Evolutionary conservation across 1,140 invertebrate genomes (phyloP).

Genomic region (Phortica variegata): DNA sequence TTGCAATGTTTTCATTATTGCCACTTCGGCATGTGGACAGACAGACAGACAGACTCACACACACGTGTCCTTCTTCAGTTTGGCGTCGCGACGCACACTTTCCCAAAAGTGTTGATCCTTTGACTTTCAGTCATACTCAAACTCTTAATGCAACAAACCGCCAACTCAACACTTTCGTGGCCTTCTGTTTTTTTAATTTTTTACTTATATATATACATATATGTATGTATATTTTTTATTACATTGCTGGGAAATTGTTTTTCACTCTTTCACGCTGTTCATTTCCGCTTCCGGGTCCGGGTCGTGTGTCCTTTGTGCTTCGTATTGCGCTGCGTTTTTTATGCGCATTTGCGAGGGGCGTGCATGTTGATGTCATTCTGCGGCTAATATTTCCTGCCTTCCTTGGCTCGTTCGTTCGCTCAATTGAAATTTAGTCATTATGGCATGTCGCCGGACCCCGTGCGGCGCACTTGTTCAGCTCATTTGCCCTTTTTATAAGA

Average conservation of each 20-base stretch:
- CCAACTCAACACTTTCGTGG: slow-evolving; percentile 39
- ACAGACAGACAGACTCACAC: too few relatives aligned
- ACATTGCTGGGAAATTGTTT: slow-evolving; percentile 43
- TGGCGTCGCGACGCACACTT: too few relatives aligned
- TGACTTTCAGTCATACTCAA: slow-evolving; percentile 34
- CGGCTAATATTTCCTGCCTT: slow-evolving; percentile 49
- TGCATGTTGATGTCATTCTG: slow-evolving; percentile 24
- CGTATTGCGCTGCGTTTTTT: slow-evolving; percentile 30
- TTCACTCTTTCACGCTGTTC: slow-evolving; percentile 37
- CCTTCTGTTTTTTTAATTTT: too few relatives aligned
- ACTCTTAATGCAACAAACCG: too few relatives aligned
- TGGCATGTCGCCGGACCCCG: slow-evolving; percentile 39
- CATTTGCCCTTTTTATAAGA: too few relatives aligned
- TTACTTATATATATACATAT: too few relatives aligned
- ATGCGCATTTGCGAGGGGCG: slow-evolving; percentile 29
- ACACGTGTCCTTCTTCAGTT: too few relatives aligned
- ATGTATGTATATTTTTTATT: too few relatives aligned
- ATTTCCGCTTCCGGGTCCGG: too few relatives aligned
- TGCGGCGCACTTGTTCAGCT: slow-evolving; percentile 44
- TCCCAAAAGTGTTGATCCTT: slow-evolving; percentile 50
- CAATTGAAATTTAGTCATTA: slow-evolving; percentile 42
- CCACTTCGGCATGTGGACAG: slow-evolving; percentile 35
- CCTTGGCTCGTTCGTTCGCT: too few relatives aligned
- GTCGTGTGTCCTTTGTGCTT: too few relatives aligned
- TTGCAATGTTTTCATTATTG: slow-evolving; percentile 11